Evolutionary conservation across 2,888 invertebrate genomes (phyloP).

Genomic region (Caenorhabditis sp.): DNA sequence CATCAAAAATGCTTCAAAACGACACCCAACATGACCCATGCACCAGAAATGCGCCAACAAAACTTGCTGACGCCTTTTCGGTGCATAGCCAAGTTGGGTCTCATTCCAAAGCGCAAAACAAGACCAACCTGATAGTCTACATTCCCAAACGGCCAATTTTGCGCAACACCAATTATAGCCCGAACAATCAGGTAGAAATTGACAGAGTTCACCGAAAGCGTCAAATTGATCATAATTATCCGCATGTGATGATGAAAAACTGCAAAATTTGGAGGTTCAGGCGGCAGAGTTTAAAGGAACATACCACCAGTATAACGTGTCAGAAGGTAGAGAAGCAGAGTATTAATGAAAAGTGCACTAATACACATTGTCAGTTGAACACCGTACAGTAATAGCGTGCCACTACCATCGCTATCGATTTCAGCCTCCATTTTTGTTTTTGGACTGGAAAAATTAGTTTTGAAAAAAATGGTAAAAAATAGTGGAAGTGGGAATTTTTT

Average conservation of each 20-base stretch:
- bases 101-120: not conserved
- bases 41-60: no score
- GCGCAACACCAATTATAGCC: conserved; percentile 16
- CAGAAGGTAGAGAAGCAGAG: conserved; percentile 23
- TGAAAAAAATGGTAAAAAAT: no score
- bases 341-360: conserved; percentile 21
- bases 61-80: no score
- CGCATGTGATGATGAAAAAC: conserved; percentile 38
- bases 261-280: conserved; percentile 6
- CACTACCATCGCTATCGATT: conserved; percentile 21
- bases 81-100: no score
- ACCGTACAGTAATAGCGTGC: conserved; percentile 18
- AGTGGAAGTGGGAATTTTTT: no score
- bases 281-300: not conserved
- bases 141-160: conserved; percentile 5
- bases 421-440: conserved; percentile 14
- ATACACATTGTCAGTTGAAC: conserved; percentile 30
- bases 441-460: no score
- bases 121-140: not conserved
- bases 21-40: not conserved
- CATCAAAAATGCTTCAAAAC: not conserved
- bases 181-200: conserved; percentile 21
- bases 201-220: conserved; percentile 27
- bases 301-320: conserved; percentile 20
- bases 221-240: conserved; percentile 30